Evolutionary conservation across 2,113 vertebrate genomes (phyloP).

Genomic region (Salvator merianae): DNA sequence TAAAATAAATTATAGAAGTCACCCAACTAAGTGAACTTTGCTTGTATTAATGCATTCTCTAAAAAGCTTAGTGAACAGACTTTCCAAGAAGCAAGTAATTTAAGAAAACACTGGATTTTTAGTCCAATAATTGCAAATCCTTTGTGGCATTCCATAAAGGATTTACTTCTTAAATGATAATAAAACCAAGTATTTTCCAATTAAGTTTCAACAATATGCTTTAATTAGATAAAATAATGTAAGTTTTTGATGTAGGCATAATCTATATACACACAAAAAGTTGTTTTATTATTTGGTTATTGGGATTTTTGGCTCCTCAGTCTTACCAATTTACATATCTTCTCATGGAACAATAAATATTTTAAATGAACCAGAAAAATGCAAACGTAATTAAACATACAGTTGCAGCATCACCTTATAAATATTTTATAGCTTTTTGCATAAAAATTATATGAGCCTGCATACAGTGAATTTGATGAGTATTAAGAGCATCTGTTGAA

Average conservation of each 20-base stretch:
- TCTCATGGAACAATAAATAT: slow-evolving; percentile 65
- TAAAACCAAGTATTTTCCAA: slow-evolving; percentile 47
- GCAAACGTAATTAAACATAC: slow-evolving; percentile 71
- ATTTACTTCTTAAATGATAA: slow-evolving; percentile 38
- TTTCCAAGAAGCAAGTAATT: slow-evolving; percentile 23
- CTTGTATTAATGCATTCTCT: background rate
- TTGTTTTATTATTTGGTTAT: slow-evolving; percentile 28
- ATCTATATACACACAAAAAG: slow-evolving; percentile 51
- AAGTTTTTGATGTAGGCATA: slow-evolving; percentile 58
- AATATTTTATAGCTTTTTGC: slow-evolving; percentile 71
- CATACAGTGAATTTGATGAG: slow-evolving; percentile 56
- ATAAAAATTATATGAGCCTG: slow-evolving; percentile 70
- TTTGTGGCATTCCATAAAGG: slow-evolving; percentile 33
- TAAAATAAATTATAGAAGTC: slow-evolving; percentile 33
- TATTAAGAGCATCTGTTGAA: slow-evolving; percentile 66
- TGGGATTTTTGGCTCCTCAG: slow-evolving; percentile 9
- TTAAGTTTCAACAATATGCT: slow-evolving; percentile 59
- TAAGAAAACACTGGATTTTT: background rate
- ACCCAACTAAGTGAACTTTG: background rate
- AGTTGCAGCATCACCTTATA: slow-evolving; percentile 61
- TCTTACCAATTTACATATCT: slow-evolving; percentile 63
- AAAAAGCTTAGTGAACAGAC: slow-evolving; percentile 29
- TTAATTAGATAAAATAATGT: slow-evolving; percentile 66
- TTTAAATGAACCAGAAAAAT: slow-evolving; percentile 70
- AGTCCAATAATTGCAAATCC: background rate